phyloP scores from a whole-genome alignment of 2,797 vertebrate genomes.

The Spheniscus humboldti region DNA sequence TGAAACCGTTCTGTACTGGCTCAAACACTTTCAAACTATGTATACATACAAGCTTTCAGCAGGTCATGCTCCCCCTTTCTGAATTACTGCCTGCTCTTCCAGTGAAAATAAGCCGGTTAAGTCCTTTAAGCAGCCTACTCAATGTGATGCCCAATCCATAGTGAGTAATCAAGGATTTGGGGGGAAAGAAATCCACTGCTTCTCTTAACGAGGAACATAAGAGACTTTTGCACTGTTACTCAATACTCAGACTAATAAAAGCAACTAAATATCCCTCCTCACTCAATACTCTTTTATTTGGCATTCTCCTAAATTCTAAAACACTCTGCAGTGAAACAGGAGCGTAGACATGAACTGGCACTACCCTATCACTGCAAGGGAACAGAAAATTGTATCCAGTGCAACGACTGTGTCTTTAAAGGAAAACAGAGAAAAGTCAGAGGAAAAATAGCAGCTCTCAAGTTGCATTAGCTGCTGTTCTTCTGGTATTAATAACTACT shows the following conservation, averaged over 20 bases:
- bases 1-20: background rate
- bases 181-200: background rate
- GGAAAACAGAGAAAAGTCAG: background rate
- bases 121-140: background rate
- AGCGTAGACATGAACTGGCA: background rate
- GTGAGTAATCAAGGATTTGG: background rate
- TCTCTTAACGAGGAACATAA: background rate
- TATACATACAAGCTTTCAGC: background rate
- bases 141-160: background rate
- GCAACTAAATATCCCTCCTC: background rate
- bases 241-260: background rate
- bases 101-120: constrained; percentile 28
- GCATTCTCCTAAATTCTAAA: background rate
- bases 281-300: background rate
- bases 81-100: background rate
- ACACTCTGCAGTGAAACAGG: background rate
- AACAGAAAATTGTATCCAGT: background rate
- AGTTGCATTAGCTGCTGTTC: background rate
- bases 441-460: background rate
- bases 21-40: background rate
- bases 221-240: background rate
- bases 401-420: background rate
- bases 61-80: background rate
- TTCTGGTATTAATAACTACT: constrained; percentile 3
- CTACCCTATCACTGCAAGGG: background rate